Evolutionary conservation across 2,113 vertebrate species (phyloP).

Genomic region (Dicerorhinus sumatrensis): DNA sequence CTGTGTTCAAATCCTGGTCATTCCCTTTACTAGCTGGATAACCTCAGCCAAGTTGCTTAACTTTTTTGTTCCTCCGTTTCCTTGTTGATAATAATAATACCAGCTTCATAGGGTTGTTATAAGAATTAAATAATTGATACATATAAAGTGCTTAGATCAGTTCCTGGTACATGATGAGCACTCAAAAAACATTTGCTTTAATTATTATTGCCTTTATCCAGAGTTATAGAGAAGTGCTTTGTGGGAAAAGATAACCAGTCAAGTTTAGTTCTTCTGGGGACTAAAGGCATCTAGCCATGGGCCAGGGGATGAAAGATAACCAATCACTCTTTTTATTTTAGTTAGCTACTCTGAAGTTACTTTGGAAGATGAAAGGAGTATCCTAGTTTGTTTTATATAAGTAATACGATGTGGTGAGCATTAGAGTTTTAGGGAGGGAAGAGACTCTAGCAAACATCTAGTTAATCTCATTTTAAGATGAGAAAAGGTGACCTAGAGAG

Average conservation of each 20-base stretch:
- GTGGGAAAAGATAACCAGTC: neutral
- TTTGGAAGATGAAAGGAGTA: neutral
- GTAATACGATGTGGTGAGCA: neutral
- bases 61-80: neutral
- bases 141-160: neutral
- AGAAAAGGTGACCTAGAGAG: neutral
- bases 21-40: neutral
- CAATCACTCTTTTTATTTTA: neutral
- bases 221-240: neutral
- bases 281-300: neutral
- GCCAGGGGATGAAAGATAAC: neutral
- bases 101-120: neutral
- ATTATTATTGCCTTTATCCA: neutral
- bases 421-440: neutral
- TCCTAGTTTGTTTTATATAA: neutral
- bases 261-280: neutral
- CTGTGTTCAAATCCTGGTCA: neutral
- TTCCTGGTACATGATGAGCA: neutral
- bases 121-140: neutral
- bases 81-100: neutral
- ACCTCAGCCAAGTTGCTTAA: neutral
- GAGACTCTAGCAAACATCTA: neutral
- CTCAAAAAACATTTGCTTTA: neutral
- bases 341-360: neutral
- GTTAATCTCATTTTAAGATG: neutral